phyloP scores from a whole-genome alignment of 2,797 vertebrate genomes.

The Chloroceryle inda region DNA sequence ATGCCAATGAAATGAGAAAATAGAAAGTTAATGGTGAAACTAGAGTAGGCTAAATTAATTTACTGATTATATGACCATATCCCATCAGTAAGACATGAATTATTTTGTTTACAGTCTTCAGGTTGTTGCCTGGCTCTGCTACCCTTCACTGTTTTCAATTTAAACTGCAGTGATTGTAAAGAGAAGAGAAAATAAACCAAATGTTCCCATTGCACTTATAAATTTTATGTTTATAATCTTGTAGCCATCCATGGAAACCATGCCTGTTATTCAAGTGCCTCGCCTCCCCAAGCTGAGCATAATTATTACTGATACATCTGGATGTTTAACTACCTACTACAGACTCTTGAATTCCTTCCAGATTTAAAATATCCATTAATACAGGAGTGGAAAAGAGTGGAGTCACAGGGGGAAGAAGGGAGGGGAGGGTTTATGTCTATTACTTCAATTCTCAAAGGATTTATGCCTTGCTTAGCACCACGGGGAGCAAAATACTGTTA shows the following conservation, averaged over 20 bases:
- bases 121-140: conserved; percentile 80
- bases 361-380: conserved; percentile 75
- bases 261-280: conserved; percentile 76
- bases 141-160: conserved; percentile 81
- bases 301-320: conserved; percentile 80
- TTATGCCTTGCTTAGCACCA: conserved; percentile 64
- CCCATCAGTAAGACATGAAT: conserved; percentile 81
- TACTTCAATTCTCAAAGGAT: conserved; percentile 61
- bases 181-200: conserved; percentile 81
- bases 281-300: conserved; percentile 70
- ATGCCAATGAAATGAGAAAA: conserved; percentile 81
- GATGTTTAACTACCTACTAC: conserved; percentile 77
- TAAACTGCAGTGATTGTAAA: conserved; percentile 78
- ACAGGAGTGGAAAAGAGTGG: conserved; percentile 56
- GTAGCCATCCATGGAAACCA: conserved; percentile 80
- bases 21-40: conserved; percentile 81
- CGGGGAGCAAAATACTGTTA: conserved; percentile 48
- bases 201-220: conserved; percentile 81
- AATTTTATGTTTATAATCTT: conserved; percentile 82
- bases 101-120: conserved; percentile 82
- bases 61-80: conserved; percentile 82
- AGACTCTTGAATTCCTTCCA: conserved; percentile 77
- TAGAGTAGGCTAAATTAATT: conserved; percentile 81
- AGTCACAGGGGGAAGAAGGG: conserved; percentile 53
- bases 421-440: conserved; percentile 47